These are phyloP conservation scores for Diuraphis noxia DNA, from an alignment of 1,140 invertebrate genomes.

Conservation along the genomic window DNA sequence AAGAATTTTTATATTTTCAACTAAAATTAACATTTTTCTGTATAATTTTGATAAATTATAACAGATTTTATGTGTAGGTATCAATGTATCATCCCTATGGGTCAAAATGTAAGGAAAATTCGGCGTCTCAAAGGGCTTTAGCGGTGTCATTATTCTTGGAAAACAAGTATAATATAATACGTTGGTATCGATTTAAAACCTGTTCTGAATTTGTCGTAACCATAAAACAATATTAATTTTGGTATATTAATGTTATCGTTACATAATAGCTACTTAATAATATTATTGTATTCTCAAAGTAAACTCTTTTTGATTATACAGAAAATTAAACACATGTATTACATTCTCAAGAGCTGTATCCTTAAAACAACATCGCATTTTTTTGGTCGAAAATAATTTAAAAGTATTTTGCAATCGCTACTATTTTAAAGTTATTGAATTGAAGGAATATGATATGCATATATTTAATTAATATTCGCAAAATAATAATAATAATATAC, in stretches of 20 bases:
- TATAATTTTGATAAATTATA: neutral
- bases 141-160: neutral
- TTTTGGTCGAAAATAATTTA: neutral
- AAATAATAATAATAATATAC: neutral
- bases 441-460: neutral
- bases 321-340: neutral
- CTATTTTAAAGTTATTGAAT: neutral
- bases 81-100: neutral
- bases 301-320: neutral
- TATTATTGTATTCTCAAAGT: neutral
- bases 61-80: neutral
- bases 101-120: neutral
- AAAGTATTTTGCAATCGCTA: neutral
- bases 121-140: neutral
- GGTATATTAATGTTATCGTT: neutral
- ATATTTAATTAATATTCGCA: neutral
- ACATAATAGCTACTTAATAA: no score
- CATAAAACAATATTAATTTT: conserved; percentile 9
- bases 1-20: conserved; percentile 16
- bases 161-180: neutral
- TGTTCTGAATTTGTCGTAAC: neutral
- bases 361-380: neutral
- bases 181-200: conserved; percentile 16
- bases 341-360: no score
- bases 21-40: neutral